Evolutionary conservation across 30 jellyfish, hydroid and myxozoan species (phyloP).

Genomic region (Chrysaora quinquecirrha): DNA sequence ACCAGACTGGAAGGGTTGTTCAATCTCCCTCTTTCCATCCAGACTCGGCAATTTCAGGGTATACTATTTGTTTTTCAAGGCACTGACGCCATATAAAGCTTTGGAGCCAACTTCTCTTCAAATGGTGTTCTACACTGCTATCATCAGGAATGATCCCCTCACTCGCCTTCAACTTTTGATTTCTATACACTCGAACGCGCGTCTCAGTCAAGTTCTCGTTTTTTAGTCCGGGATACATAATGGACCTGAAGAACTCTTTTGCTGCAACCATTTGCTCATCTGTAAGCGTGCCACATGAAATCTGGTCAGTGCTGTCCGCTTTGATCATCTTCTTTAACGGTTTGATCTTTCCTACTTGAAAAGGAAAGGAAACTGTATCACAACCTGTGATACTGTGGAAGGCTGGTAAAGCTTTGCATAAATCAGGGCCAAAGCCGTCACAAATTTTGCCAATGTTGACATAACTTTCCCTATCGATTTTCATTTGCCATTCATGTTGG

Average conservation of each 20-base stretch:
- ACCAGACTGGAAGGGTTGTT: constrained; percentile 12
- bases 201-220: constrained; percentile 26
- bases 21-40: constrained; percentile 16
- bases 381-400: constrained; percentile 36
- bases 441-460: constrained; percentile 25
- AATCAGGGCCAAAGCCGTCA: constrained; percentile 19
- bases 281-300: constrained; percentile 43
- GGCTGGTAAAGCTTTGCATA: constrained; percentile 31
- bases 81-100: constrained; percentile 26
- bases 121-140: constrained; percentile 13
- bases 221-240: constrained; percentile 38
- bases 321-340: constrained; percentile 23
- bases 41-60: constrained; percentile 2
- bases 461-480: not conserved
- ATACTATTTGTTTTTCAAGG: not conserved
- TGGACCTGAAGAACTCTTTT: constrained; percentile 22
- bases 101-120: constrained; percentile 32
- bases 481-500: constrained; percentile 14
- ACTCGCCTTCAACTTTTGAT: constrained; percentile 28
- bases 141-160: constrained; percentile 50
- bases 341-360: constrained; percentile 23
- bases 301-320: not conserved
- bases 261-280: constrained; percentile 49
- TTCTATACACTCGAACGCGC: constrained; percentile 27
- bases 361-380: constrained; percentile 25